Conservation (phyloP, 2,888 invertebrate species). For the Sialis lutaria region DNA sequence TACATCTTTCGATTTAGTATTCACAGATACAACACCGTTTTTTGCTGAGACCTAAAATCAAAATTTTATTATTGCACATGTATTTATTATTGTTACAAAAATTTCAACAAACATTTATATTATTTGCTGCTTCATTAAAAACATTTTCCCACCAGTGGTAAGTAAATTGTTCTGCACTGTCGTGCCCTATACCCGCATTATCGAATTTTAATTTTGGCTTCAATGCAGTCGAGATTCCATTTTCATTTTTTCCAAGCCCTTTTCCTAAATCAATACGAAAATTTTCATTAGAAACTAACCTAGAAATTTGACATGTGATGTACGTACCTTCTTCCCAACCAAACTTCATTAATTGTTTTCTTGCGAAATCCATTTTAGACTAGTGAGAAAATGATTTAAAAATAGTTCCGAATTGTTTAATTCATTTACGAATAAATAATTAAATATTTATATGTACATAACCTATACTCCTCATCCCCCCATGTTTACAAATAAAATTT, state of each 20-base stretch:
- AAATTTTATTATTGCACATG: not conserved
- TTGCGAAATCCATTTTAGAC: constrained; percentile 45
- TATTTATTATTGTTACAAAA: constrained; percentile 6
- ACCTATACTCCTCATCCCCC: too few relatives aligned
- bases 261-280: constrained; percentile 36
- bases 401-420: too few relatives aligned
- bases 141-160: constrained; percentile 75
- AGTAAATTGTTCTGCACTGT: constrained; percentile 53
- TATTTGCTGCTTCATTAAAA: constrained; percentile 55
- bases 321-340: constrained; percentile 52
- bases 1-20: constrained; percentile 14
- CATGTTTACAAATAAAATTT: too few relatives aligned
- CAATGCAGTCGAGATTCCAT: constrained; percentile 59
- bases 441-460: too few relatives aligned
- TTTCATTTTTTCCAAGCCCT: constrained; percentile 67
- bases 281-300: not conserved
- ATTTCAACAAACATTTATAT: constrained; percentile 34
- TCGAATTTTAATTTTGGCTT: constrained; percentile 71
- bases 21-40: constrained; percentile 15
- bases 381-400: too few relatives aligned
- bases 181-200: constrained; percentile 59
- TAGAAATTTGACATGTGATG: not conserved
- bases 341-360: constrained; percentile 52
- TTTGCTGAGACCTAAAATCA: constrained; percentile 13
- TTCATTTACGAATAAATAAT: too few relatives aligned